phyloP scores from a whole-genome alignment of 1,140 invertebrate species.

The Chironomus striatipennis region DNA sequence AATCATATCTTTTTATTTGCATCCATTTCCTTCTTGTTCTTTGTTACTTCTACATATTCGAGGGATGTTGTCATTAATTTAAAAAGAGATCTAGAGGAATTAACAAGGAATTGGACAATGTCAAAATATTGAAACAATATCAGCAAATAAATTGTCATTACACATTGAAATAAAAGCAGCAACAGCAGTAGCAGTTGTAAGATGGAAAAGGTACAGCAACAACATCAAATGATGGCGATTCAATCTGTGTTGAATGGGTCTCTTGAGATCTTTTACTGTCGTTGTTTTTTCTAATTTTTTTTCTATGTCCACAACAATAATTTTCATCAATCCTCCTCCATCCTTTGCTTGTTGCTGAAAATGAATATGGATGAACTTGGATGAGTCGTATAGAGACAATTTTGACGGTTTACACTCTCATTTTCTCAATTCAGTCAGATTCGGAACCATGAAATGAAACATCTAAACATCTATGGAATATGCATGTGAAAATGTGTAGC shows the following conservation, averaged over 20 bases:
- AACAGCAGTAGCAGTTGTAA: neutral
- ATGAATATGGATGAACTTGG: slow-evolving; percentile 14
- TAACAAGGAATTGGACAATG: neutral
- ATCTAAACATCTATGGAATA: neutral
- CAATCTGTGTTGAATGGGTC: slow-evolving; percentile 16
- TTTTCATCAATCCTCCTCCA: neutral
- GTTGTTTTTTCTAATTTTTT: no score
- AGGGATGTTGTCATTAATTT: slow-evolving; percentile 1
- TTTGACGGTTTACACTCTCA: neutral
- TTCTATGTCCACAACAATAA: neutral
- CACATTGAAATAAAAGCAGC: neutral
- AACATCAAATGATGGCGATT: neutral
- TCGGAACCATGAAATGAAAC: no score
- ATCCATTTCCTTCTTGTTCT: neutral
- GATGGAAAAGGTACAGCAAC: neutral
- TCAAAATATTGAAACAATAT: neutral
- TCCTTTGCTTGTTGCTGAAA: neutral
- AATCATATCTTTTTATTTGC: slow-evolving; percentile 2
- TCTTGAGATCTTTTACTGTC: slow-evolving; percentile 7
- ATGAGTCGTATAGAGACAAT: neutral
- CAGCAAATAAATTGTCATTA: neutral
- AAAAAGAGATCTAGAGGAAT: neutral
- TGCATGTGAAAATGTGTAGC: neutral
- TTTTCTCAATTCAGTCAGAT: neutral
- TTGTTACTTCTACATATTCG: neutral